Conservation (phyloP, 2,797 vertebrate genomes). For the Triplophysa bombifrons region DNA sequence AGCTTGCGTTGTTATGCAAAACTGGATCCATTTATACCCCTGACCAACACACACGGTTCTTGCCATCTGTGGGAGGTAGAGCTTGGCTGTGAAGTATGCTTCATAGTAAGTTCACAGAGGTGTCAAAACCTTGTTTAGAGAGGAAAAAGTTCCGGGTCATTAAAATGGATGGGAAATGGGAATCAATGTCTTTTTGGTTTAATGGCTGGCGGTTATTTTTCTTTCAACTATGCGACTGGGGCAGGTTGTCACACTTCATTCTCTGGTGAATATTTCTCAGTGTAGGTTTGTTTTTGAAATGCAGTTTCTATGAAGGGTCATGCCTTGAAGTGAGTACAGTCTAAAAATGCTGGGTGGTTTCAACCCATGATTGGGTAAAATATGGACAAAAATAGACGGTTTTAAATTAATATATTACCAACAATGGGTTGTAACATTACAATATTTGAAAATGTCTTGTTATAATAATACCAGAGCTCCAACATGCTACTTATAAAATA, state of each 20-base stretch:
- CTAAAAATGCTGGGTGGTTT: neutral
- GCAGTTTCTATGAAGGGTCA: neutral
- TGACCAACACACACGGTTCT: slow-evolving; percentile 47
- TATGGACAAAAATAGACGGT: too few relatives aligned
- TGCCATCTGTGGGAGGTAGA: slow-evolving; percentile 20
- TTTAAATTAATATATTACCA: too few relatives aligned
- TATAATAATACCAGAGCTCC: neutral
- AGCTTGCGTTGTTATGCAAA: slow-evolving; percentile 48
- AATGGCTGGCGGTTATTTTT: neutral
- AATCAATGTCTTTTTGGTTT: neutral
- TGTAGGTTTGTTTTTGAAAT: neutral
- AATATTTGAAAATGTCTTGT: neutral
- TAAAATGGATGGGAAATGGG: neutral
- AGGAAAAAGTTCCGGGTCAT: neutral
- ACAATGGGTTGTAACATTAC: neutral
- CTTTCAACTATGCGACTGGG: neutral
- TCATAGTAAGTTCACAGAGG: slow-evolving; percentile 2
- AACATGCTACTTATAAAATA: neutral
- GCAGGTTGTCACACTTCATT: neutral
- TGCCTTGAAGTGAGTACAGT: neutral
- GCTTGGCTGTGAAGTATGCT: neutral
- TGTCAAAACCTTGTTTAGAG: neutral
- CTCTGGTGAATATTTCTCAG: neutral
- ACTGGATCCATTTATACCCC: slow-evolving; percentile 64
- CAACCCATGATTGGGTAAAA: too few relatives aligned